phyloP scores from a whole-genome alignment of 2,888 invertebrate species.

The Luffia ferchaultella region DNA sequence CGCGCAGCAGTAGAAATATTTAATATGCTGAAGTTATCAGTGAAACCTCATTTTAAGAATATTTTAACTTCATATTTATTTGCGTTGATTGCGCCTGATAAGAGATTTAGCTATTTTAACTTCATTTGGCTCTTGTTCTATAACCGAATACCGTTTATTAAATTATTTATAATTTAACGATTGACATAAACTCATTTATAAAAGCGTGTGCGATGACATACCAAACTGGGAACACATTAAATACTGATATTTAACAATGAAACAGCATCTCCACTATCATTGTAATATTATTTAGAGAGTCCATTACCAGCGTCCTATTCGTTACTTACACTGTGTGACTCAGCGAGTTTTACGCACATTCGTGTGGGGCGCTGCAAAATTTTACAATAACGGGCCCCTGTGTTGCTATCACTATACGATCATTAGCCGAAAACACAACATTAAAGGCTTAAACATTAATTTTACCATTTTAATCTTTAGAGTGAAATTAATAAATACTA shows the following conservation, averaged over 20 bases:
- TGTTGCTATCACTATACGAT: not conserved
- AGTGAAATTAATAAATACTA: too few species aligned
- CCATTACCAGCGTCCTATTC: conserved; percentile 23
- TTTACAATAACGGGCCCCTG: conserved; percentile 22
- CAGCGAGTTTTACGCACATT: conserved; percentile 20
- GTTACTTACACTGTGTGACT: conserved; percentile 23
- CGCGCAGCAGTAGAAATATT: too few species aligned
- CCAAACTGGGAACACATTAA: not conserved
- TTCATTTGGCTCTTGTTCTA: too few species aligned
- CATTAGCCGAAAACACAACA: not conserved
- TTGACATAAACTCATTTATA: not conserved
- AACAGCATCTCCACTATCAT: conserved; percentile 25
- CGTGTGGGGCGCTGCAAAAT: conserved; percentile 27
- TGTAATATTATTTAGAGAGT: conserved; percentile 27
- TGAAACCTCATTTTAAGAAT: too few species aligned
- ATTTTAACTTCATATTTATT: too few species aligned
- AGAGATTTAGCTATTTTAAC: too few species aligned
- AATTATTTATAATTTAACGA: too few species aligned
- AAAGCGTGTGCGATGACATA: not conserved
- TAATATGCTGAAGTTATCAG: too few species aligned
- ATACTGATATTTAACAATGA: conserved; percentile 3
- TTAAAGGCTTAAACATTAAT: too few species aligned
- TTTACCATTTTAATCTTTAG: too few species aligned
- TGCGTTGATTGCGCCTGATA: too few species aligned
- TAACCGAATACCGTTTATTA: too few species aligned